Evolutionary conservation across 2,113 vertebrate species (phyloP), one percentile per base, ranked within the genome.

Genomic region (Poeciliopsis turrubarensis): DNA sequence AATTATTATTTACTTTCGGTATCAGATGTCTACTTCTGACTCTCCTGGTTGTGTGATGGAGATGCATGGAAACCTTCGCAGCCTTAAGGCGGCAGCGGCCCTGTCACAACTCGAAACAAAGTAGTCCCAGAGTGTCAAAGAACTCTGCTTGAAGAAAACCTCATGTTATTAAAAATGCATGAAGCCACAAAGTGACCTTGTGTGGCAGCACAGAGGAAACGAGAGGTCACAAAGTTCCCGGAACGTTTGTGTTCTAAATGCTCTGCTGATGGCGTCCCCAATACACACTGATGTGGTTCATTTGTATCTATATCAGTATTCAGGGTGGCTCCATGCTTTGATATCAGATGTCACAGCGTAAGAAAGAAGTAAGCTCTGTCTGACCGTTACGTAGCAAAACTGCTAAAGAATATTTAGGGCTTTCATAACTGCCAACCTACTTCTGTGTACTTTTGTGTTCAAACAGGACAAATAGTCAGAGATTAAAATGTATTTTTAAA

Each of bases 1-100:
- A 29, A 29, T 29, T 29, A 29, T 26, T 73, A 26, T 76, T 6
- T 32, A 15, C 26, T 7, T 72, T 65, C 7, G 54, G 51, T 27
- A 44, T 68, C 32, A 78, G 63, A 39, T 78, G 39, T 27, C 30
- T 67, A 27, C 68, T 51, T 78, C 60, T 27, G 27, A 29, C 54
- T 68, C 68, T 17, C 34, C 32, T 34, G 32, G 32, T 37, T 37
- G 34, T 37, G 34, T 37, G 34, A 37, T 37, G 34, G 34, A 37
- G 34, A 37, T 37, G 34, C 10, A 11, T 3, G 34, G 10, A 37
- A 37, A 37, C 34, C 68, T 51, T 75, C 60, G 17, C 26, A 26
- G 41, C 54, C 68, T 13, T n/a, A 51, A 54, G 57, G 51, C 8
- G 37, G 44, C 22, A 57, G 32, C 8, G 1, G 4, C 25, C 30